Evolutionary conservation across 2,113 vertebrate genomes (phyloP), one percentile per base, ranked within the genome.

Genomic region (Orientallactaga bullata): DNA sequence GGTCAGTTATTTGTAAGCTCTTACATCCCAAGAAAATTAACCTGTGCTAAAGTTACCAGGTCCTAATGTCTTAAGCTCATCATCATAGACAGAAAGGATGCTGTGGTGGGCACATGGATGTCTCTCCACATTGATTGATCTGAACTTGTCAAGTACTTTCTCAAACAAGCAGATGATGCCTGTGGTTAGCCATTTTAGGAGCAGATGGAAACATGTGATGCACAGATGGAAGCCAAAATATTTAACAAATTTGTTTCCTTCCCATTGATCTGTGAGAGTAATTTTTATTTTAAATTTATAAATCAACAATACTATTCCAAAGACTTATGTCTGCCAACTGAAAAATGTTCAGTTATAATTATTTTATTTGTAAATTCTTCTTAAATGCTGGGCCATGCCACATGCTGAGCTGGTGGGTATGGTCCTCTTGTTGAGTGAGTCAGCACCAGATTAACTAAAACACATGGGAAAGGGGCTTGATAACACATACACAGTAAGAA

Each of bases 191-290:
- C 87, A 39, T 60, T 94, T 90, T 12, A 24, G 23, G 47, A 92
- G 47, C 89, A 90, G 83, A 95, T 74, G 78, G 80, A 68, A 65
- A 65, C 7, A 0, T 71, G 42, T 68, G 63, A 88, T 39, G 35
- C 16, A 5, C 79, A 94, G 79, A 94, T 82, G 76, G 69, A 68
- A 78, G 63, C 51, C 47, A 55, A 68, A 88, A 78, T 90, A 90
- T 80, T 94, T 95, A 79, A 72, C 71, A 32, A 58, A 60, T 89
- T 68, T 2, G 23, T 89, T 72, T 87, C 86, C 42, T 66, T 89
- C 73, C n/a, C 17, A 28, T 73, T 37, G 71, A 47, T 92, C 28
- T 47, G 26, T 37, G 30, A 71, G 58, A 90, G 60, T 66, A 6
- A 39, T 39, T 88, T 84, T 81, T 71, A 61, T 61, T 92, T 95